Evolutionary conservation across 2,888 invertebrate genomes (phyloP).

Genomic region (Epirrhoe tristata): DNA sequence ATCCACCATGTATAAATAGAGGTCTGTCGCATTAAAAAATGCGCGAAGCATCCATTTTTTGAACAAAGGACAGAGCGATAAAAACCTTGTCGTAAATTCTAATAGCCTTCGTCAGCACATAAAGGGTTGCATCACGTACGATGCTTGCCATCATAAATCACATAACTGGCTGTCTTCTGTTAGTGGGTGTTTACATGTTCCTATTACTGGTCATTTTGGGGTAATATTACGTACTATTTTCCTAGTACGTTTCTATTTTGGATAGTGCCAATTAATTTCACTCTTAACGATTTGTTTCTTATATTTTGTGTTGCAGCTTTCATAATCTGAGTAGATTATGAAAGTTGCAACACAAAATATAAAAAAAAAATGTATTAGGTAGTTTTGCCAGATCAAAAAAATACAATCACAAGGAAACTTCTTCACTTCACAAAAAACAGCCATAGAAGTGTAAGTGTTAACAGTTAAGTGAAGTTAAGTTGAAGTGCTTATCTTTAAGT

Average conservation of each 20-base stretch:
- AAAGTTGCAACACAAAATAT: no score
- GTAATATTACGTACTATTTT: neutral
- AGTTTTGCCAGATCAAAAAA: no score
- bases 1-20: no score
- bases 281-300: no score
- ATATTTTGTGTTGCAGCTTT: no score
- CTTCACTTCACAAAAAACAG: no score
- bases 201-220: neutral
- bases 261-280: neutral
- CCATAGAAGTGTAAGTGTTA: no score
- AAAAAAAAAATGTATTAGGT: no score
- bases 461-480: no score
- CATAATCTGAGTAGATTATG: no score
- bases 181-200: slow-evolving; percentile 9
- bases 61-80: slow-evolving; percentile 24
- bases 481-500: no score
- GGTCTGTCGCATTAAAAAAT: slow-evolving; percentile 1
- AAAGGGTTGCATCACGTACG: slow-evolving; percentile 37
- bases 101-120: slow-evolving; percentile 33
- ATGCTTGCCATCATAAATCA: slow-evolving; percentile 41
- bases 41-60: slow-evolving; percentile 5
- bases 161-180: slow-evolving; percentile 31
- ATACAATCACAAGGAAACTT: no score
- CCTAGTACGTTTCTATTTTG: neutral
- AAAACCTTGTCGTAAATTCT: slow-evolving; percentile 37